Percentiles rank a stretch among this genome's conserved stretches.
phyloP scores from a whole-genome alignment of 2,797 vertebrate species.

The Chaetodon trifasciatus region DNA sequence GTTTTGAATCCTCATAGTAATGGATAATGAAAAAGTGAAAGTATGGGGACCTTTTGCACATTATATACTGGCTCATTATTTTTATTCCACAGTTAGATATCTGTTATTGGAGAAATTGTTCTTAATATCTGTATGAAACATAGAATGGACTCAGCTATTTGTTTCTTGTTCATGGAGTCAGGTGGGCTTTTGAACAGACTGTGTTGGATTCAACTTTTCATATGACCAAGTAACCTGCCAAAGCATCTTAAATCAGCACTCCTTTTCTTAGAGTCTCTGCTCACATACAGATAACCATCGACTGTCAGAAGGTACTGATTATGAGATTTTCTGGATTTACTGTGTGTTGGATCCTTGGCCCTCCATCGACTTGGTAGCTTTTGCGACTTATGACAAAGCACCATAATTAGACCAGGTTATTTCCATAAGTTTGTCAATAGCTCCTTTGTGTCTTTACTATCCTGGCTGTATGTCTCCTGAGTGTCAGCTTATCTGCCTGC shows the following conservation, averaged over 20 bases:
- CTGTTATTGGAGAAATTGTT: background rate
- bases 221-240: conserved; percentile 41
- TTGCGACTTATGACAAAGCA: conserved; percentile 65
- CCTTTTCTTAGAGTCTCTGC: conserved; percentile 37
- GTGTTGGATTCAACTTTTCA: conserved; percentile 20
- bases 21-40: background rate
- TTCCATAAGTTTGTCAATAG: conserved; percentile 73
- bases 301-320: conserved; percentile 67
- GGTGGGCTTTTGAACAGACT: background rate
- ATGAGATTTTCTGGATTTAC: conserved; percentile 72
- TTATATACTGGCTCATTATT: background rate
- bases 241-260: conserved; percentile 53
- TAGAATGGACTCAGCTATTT: background rate
- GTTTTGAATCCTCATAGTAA: background rate
- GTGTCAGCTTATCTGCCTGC: conserved; percentile 39
- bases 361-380: conserved; percentile 56
- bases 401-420: conserved; percentile 70
- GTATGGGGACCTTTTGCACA: background rate
- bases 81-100: background rate
- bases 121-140: background rate
- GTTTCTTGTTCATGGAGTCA: background rate
- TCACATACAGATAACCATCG: conserved; percentile 35
- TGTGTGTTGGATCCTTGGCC: conserved; percentile 51
- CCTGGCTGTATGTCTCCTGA: conserved; percentile 41
- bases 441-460: conserved; percentile 63